Evolutionary conservation across 1,140 invertebrate genomes (phyloP), one percentile per base, ranked within the genome.

Genomic region (Conopomorpha cramerella): DNA sequence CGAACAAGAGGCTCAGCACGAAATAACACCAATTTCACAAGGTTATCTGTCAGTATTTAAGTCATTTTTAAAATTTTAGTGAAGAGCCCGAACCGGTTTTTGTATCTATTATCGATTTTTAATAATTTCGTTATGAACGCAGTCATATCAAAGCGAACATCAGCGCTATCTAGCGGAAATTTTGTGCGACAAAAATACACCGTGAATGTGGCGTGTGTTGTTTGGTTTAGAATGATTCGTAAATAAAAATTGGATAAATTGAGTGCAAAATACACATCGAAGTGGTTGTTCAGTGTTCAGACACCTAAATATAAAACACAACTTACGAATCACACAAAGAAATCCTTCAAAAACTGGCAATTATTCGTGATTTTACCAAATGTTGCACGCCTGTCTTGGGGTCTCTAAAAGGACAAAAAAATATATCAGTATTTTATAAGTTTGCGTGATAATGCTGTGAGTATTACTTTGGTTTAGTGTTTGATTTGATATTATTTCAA

Each of bases 121-220:
- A n/a, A n/a, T n/a, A n/a, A n/a, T n/a, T n/a, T n/a, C n/a, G n/a
- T n/a, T n/a, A n/a, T n/a, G n/a, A n/a, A n/a, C n/a, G n/a, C n/a
- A n/a, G n/a, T n/a, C n/a, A n/a, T n/a, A n/a, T n/a, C n/a, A n/a
- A n/a, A n/a, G n/a, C n/a, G 35, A 47, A 30, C 36, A 18, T 35
- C 7, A 37, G 25, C 59, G 70, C 61, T 66, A 58, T 51, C 67
- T 74, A 44, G 55, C 53, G 67, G 50, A 35, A 63, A 64, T 61
- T 59, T 62, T 46, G 42, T 59, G 43, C 57, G 43, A 58, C 49
- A 58, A 67, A 70, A 63, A 60, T 76, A 73, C 56, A 68, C 68
- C 64, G 72, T 73, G 72, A 78, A 78, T 78, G 74, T 77, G 74
- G 74, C 74, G 74, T 78, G 74, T 78, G 72, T 78, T 78, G 74